Evolutionary conservation across 2,888 invertebrate species (phyloP), one percentile per base, ranked within the genome.

Genomic region (Ligdia adustata): DNA sequence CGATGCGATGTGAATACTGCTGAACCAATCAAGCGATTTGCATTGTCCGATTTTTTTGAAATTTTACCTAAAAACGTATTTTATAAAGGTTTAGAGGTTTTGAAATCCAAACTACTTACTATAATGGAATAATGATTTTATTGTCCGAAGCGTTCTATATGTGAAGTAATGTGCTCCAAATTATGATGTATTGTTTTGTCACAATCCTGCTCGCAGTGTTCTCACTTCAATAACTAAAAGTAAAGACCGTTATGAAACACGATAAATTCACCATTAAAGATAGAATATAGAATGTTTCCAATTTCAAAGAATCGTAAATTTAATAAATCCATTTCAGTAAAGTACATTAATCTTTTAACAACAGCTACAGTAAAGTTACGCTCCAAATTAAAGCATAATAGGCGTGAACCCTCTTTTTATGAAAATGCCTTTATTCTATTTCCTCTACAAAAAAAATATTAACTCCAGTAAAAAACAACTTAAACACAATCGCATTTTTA

Each of bases 321-420:
- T 13, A 5, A 16, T 32, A 26, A 24, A 37, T 32, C 13, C 31
- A 15, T 45, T 33, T 43, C n/a, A 15, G 15, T 15, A 15, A 12
- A 12, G 20, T 37, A 7, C 31, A 43, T n/a, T 28, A 29, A 24
- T 9, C 35, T 29, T 1, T 2, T n/a, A 32, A 6, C 16, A n/a
- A 32, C 40, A 4, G 40, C 22, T 7, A 11, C 5, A 22, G 7
- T 37, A 29, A 4, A 13, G 31, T 32, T 18, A 18, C 44, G 18
- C 26, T 27, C 13, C 12, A 37, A 26, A 44, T 31, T 31, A 32
- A 35, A 41, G 11, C 27, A 34, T 40, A 20, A 39, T 16, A n/a
- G n/a, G 31, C 22, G 26, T 16, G 43, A 35, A 29, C 43, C 28
- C 45, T 31, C 14, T 31, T 45, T 22, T 45, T 45, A 27, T 38